Evolutionary conservation across 2,113 vertebrate genomes (phyloP).

Genomic region (Chascanopsetta lugubris): DNA sequence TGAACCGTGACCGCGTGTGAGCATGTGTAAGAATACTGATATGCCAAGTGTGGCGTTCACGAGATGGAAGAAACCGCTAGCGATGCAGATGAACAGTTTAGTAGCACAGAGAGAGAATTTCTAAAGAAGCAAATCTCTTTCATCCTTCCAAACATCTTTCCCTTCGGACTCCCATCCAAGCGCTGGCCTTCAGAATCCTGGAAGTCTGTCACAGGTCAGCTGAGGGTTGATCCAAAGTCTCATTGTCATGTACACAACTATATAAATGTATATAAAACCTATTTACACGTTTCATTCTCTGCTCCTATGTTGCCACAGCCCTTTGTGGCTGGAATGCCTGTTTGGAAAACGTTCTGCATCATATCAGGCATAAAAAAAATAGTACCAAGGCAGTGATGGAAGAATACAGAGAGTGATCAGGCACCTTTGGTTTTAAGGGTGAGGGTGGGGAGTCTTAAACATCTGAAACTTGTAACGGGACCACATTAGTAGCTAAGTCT

Average conservation of each 20-base stretch:
- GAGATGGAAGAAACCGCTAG: conserved; percentile 37
- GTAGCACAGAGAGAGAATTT: conserved; percentile 52
- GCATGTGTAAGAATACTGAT: conserved; percentile 72
- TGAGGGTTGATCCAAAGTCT: conserved; percentile 57
- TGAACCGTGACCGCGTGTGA: not conserved
- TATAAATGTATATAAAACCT: conserved; percentile 72
- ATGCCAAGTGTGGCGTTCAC: conserved; percentile 47
- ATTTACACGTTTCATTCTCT: conserved; percentile 81
- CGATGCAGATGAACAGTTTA: conserved; percentile 51
- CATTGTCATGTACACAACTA: conserved; percentile 73
- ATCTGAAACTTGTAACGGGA: conserved; percentile 21
- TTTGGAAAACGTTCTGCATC: conserved; percentile 53
- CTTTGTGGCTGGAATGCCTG: conserved; percentile 68
- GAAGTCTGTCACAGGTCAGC: conserved; percentile 49
- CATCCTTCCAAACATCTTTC: conserved; percentile 33
- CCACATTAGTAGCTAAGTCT: conserved; percentile 27
- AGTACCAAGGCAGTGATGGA: conserved; percentile 52
- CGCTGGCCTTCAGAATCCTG: conserved; percentile 48
- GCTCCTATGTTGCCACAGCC: conserved; percentile 62
- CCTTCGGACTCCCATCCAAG: conserved; percentile 29
- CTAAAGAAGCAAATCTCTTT: conserved; percentile 49
- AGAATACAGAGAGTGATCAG: conserved; percentile 54
- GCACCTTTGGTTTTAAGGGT: conserved; percentile 78
- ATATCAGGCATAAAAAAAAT: conserved; percentile 55
- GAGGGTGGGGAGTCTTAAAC: conserved; percentile 20